Percentiles rank a stretch among this genome's conserved stretches.
Conservation (phyloP, 2,888 invertebrate genomes). For the Carabus problematicus region DNA sequence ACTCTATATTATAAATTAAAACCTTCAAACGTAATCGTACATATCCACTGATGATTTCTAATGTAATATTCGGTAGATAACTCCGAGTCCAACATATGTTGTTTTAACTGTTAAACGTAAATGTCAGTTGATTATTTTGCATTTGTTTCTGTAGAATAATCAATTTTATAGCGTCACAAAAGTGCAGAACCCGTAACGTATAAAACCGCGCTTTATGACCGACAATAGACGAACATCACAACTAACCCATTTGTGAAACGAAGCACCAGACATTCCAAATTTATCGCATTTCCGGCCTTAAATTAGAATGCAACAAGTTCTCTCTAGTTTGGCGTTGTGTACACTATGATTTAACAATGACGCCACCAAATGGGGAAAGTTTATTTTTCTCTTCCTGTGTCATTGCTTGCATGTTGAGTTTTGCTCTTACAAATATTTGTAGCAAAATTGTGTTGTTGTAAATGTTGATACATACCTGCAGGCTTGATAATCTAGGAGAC, state of each 20-base stretch:
- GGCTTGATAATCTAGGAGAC: slow-evolving; percentile 48
- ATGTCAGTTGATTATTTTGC: too few species aligned
- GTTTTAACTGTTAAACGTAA: too few species aligned
- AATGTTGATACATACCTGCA: slow-evolving; percentile 37
- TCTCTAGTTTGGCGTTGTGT: neutral
- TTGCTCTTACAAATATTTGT: neutral
- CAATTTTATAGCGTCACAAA: too few species aligned
- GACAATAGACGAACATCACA: neutral
- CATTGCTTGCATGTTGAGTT: slow-evolving; percentile 21
- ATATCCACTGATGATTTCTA: too few species aligned
- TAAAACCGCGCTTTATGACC: too few species aligned
- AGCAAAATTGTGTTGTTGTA: neutral
- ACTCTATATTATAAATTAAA: too few species aligned
- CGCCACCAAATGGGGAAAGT: slow-evolving; percentile 16
- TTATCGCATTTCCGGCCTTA: slow-evolving; percentile 34
- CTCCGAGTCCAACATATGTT: too few species aligned
- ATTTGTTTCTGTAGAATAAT: too few species aligned
- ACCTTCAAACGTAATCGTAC: too few species aligned
- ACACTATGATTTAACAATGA: neutral
- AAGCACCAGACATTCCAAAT: slow-evolving; percentile 26
- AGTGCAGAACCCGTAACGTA: too few species aligned
- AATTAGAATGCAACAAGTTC: slow-evolving; percentile 39
- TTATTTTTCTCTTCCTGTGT: slow-evolving; percentile 8
- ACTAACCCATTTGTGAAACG: slow-evolving; percentile 27
- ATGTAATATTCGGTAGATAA: too few species aligned